These are phyloP conservation scores for Eriocheir sinensis DNA, from an alignment of 1,140 invertebrate species.

Conservation along the genomic window DNA sequence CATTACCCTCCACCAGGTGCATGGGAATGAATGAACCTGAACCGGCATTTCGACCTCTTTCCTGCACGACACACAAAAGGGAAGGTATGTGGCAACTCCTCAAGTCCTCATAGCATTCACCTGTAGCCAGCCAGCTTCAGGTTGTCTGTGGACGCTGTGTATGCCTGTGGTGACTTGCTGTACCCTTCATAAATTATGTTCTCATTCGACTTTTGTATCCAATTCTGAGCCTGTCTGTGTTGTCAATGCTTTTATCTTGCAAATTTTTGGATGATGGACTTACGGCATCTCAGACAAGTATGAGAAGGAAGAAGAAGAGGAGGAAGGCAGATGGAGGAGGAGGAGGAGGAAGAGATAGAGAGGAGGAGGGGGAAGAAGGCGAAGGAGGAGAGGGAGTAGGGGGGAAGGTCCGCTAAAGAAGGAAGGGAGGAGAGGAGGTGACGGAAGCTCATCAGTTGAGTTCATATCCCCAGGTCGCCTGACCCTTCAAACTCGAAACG, in stretches of 20 bases:
- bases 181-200: no score
- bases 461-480: no score
- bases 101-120: not conserved
- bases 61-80: not conserved
- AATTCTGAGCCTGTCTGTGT: not conserved
- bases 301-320: constrained; percentile 25
- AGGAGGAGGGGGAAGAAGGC: not conserved
- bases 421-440: not conserved
- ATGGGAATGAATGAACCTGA: constrained; percentile 21
- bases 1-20: not conserved
- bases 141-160: not conserved
- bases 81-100: not conserved
- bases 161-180: not conserved
- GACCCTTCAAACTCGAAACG: no score
- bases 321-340: not conserved
- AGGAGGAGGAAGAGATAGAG: not conserved
- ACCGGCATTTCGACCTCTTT: not conserved
- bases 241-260: not conserved
- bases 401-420: not conserved
- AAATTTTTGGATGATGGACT: not conserved
- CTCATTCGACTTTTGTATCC: not conserved
- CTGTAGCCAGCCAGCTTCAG: not conserved
- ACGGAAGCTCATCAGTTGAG: not conserved
- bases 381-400: not conserved
- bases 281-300: constrained; percentile 1